Evolutionary conservation across 2,888 invertebrate species (phyloP), one percentile per base, ranked within the genome.

Genomic region (Parnassius apollo): DNA sequence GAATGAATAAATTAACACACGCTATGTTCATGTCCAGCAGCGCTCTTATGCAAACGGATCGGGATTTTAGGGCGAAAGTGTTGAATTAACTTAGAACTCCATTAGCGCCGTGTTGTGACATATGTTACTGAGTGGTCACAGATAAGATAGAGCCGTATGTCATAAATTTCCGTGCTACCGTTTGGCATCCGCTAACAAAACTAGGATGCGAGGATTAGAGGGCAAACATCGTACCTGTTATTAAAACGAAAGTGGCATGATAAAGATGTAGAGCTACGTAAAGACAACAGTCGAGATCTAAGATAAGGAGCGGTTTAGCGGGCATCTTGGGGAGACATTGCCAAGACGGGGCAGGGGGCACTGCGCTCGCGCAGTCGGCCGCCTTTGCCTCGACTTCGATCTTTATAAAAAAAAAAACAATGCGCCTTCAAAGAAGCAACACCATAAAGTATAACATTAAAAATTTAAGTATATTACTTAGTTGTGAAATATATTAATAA

Each of bases 61-160:
- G 57, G 74, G 77, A 77, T 85, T 86, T 89, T 83, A 83, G 83
- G 83, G 75, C 71, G 74, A 83, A 85, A 86, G 83, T 88, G 86
- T 89, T 87, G 82, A 83, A 82, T 85, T 83, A 82, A 80, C 75
- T 71, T 72, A 81, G 81, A 78, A 69, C 74, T 87, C 88, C 89
- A 90, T 91, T 91, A 91, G 76, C 83, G 79, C 73, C 78, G 80
- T 75, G 68, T 67, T 74, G 80, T 77, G 84, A 83, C 91, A 91
- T 91, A 89, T 90, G 91, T 82, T 82, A 81, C 80, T 77, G 82
- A 91, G 91, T 91, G 88, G 83, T 70, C 81, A 82, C 71, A 84
- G 91, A 91, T 91, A 91, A 91, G 91, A 91, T 91, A 91, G 84
- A 88, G 79, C 88, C 88, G 85, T 89, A 89, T 91, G 91, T 91